Evolutionary conservation across 2,113 vertebrate species (phyloP), one percentile per base, ranked within the genome.

Genomic region (Laticauda colubrina): DNA sequence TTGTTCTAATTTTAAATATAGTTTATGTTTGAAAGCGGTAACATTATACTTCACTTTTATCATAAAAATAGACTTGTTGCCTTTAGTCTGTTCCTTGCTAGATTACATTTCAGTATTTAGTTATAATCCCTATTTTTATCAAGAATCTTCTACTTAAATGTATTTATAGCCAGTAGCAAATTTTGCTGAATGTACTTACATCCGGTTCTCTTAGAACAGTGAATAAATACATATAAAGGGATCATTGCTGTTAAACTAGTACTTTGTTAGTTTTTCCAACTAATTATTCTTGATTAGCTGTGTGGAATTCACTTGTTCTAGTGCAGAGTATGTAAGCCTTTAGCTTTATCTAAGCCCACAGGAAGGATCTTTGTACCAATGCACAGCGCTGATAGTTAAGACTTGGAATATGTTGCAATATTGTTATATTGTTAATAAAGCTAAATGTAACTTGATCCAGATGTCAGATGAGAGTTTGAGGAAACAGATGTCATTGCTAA

Each of bases 391-490:
- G 26, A 57, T 3, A 0, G 59, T 29, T 89, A 85, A 89, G 54
- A 56, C 48, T 21, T 26, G 2, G 3, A n/a, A n/a, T n/a, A 61
- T 81, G 26, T 81, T 54, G 2, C 20, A 15, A 6, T 87, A 39
- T 39, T 39, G 29, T 43, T 91, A 55, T 94, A 89, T 88, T 89
- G 86, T 81, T 91, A 88, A 89, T 26, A 59, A 92, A 89, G 57
- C 39, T 39, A 89, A 1, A 8, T 81, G 6, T 57, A 91, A n/a
- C 48, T 89, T 92, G 81, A 87, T 89, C 0, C 0, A 6, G 93
- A 69, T 12, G 53, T 81, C 45, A 92, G 56, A 12, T 91, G 56
- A 29, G 55, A 92, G 53, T 64, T 39, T 51, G 81, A 69, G 15
- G 57, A 93, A 57, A 51, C 18, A 23, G 54, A 85, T 34, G 26